Conservation (phyloP, 2,888 invertebrate genomes). For the Papilio elwesi region DNA sequence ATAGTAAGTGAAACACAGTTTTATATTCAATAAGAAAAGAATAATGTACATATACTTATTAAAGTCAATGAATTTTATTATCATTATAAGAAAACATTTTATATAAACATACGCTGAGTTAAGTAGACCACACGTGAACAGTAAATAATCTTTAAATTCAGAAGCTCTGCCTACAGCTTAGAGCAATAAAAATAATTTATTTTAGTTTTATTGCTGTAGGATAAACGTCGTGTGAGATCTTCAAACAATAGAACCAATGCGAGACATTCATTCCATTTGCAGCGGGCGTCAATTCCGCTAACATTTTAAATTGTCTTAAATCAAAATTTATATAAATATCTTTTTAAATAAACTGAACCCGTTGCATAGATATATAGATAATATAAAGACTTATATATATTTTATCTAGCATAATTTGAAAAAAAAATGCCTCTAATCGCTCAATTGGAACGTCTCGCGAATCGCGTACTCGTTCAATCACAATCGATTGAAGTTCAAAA, state of each 20-base stretch:
- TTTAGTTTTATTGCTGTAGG: constrained; percentile 36
- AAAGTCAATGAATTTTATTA: neutral
- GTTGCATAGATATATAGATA: too few relatives aligned
- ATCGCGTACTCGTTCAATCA: too few relatives aligned
- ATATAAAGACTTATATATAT: too few relatives aligned
- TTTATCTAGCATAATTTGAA: too few relatives aligned
- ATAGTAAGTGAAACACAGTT: too few relatives aligned
- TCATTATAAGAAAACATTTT: neutral
- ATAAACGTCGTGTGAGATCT: constrained; percentile 39
- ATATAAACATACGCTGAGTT: constrained; percentile 2
- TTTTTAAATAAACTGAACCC: too few relatives aligned
- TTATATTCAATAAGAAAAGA: too few relatives aligned
- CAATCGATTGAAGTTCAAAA: too few relatives aligned
- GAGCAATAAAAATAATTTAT: constrained; percentile 31
- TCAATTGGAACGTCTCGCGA: too few relatives aligned
- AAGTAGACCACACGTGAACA: constrained; percentile 28
- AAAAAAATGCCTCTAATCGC: too few relatives aligned
- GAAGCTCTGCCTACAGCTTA: neutral
- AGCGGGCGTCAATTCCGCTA: neutral
- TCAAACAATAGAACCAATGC: constrained; percentile 22
- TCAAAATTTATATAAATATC: neutral
- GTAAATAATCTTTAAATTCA: constrained; percentile 13
- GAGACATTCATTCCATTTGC: constrained; percentile 16
- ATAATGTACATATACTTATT: neutral
- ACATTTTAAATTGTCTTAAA: constrained; percentile 13